Percentiles rank a stretch among this genome's conserved stretches.
Conservation (phyloP, 2,888 invertebrate genomes). For the Nymphalis polychloros region DNA sequence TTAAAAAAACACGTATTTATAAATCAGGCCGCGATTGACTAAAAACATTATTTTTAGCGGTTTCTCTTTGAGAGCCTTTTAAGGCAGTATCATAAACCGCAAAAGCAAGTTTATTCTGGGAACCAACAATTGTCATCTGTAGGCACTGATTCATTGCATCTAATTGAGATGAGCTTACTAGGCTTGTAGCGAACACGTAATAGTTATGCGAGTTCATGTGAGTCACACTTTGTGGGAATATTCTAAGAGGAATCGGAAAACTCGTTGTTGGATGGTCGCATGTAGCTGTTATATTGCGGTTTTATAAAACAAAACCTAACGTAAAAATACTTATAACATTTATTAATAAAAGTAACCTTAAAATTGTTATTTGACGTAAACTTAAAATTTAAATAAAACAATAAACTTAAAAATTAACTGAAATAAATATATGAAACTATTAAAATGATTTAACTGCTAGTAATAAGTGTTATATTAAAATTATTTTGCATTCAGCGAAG, state of each 20-base stretch:
- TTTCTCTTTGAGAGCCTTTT: conserved; percentile 38
- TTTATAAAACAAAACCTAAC: conserved; percentile 11
- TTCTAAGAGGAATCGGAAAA: conserved; percentile 28
- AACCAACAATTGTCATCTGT: conserved; percentile 44
- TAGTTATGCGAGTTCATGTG: conserved; percentile 39
- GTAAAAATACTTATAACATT: neutral
- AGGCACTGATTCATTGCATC: conserved; percentile 59
- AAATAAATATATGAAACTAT: neutral
- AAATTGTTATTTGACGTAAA: too few relatives aligned
- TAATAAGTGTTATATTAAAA: too few relatives aligned
- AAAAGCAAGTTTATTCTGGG: conserved; percentile 57
- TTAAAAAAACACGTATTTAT: neutral
- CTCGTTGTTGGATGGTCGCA: conserved; percentile 21
- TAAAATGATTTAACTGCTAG: neutral
- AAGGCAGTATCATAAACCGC: conserved; percentile 51
- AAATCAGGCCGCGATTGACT: conserved; percentile 24
- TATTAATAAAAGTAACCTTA: too few relatives aligned
- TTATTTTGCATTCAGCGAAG: too few relatives aligned
- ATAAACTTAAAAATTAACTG: too few relatives aligned
- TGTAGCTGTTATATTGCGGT: conserved; percentile 17
- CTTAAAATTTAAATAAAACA: too few relatives aligned
- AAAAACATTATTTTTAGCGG: conserved; percentile 34
- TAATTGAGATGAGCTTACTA: conserved; percentile 68
- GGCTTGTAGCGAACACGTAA: conserved; percentile 42
- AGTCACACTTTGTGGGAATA: conserved; percentile 37